Evolutionary conservation across 1,140 invertebrate species (phyloP), one percentile per base, ranked within the genome.

Genomic region (Solenopsis fugax): DNA sequence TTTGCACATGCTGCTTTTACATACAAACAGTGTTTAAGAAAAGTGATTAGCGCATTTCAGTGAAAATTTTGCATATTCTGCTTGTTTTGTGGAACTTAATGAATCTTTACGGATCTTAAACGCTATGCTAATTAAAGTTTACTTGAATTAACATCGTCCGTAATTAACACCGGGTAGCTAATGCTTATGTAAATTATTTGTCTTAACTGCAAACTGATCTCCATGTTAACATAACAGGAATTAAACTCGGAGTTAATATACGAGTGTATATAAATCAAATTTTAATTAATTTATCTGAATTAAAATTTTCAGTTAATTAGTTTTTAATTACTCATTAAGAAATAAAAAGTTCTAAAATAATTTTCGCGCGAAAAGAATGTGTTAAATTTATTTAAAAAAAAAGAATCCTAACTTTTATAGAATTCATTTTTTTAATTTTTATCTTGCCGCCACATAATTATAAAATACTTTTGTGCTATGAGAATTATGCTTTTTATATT

Each of bases 151-250:
- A 80, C 29, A 67, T 80, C n/a, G 45, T 21, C 7, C 29, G 45
- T 37, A 80, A 80, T 80, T 67, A 80, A 67, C 45, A 67, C 45
- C 29, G 60, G 37, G 37, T 65, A 65, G 58, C 45, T 78, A 67
- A 37, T 67, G 13, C n/a, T 52, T 80, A 52, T 80, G 45, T 80
- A 80, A 65, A 65, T 78, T 80, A 80, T 80, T 67, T 67, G 37
- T 78, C 18, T 65, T 78, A 78, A 78, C 45, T 65, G 7, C 45
- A n/a, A 65, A 64, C 2, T 65, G 29, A 78, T 65, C 76, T 64
- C 18, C 24, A 13, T 77, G 24, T 64, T 77, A 62, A 77, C 41
- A 41, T 77, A 64, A 77, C 16, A 24, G 24, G 2, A 21, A 75
- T 18, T 37, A 58, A 75, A 75, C 12, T 58, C n/a, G n/a, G 4